Conservation (phyloP, 2,113 vertebrate species). For the Campylorhamphus procurvoides region DNA sequence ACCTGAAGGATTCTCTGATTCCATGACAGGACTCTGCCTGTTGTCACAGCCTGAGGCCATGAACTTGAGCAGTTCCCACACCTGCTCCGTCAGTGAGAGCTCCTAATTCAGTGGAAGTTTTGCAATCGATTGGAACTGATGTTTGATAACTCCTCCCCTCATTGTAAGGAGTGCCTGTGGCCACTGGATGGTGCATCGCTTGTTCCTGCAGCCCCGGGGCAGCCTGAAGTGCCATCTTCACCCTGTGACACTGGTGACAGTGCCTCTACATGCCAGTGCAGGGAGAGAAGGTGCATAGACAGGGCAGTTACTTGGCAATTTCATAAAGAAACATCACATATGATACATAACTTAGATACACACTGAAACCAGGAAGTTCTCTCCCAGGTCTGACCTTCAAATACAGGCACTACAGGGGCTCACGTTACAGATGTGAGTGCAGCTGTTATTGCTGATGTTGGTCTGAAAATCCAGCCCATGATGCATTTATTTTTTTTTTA, state of each 20-base stretch:
- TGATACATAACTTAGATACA: not conserved
- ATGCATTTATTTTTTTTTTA: not conserved
- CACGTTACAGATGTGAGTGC: not conserved
- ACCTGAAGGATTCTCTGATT: not conserved
- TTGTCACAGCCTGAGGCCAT: not conserved
- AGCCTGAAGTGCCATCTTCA: not conserved
- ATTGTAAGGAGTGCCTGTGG: not conserved
- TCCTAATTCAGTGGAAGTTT: not conserved
- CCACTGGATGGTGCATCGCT: not conserved
- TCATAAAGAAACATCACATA: not conserved
- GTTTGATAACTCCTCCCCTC: not conserved
- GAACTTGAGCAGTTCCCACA: not conserved
- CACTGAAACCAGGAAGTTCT: not conserved
- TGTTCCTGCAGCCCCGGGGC: not conserved
- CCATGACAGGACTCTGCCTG: not conserved
- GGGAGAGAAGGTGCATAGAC: not conserved
- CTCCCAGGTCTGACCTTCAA: not conserved
- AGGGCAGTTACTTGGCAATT: not conserved
- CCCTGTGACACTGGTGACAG: rapidly evolving
- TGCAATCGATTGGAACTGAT: not conserved
- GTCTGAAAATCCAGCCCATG: not conserved
- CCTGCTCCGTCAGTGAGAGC: not conserved
- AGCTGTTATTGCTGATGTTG: not conserved
- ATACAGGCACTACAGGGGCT: not conserved
- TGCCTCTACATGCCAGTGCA: not conserved